Percentiles rank a stretch among this genome's conserved stretches.
Conservation (phyloP, 2,113 vertebrate genomes). For the Sceloporus undulatus region DNA sequence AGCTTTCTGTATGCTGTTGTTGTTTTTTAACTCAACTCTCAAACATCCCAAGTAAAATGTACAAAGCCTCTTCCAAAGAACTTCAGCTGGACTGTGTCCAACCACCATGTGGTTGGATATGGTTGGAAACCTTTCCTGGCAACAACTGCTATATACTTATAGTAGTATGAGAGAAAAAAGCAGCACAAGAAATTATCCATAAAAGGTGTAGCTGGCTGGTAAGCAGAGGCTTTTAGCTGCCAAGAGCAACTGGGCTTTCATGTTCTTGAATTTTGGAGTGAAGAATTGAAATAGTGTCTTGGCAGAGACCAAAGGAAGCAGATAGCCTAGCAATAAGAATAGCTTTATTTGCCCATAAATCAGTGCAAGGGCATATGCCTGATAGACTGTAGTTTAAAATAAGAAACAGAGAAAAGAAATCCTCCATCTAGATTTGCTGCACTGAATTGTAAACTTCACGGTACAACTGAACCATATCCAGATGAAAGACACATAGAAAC, state of each 20-base stretch:
- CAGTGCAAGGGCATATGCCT: conserved; percentile 38
- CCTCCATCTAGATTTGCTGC: conserved; percentile 22
- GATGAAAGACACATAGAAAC: conserved; percentile 23
- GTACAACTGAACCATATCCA: conserved; percentile 11
- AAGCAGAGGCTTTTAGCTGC: conserved; percentile 72
- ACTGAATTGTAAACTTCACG: not conserved
- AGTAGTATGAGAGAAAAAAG: conserved; percentile 65
- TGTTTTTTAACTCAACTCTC: not conserved
- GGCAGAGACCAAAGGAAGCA: conserved; percentile 72
- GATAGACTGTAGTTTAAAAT: conserved; percentile 2
- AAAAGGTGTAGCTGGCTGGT: conserved; percentile 83
- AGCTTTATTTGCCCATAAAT: conserved; percentile 64
- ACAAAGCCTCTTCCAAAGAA: conserved; percentile 58
- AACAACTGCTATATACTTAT: conserved; percentile 72
- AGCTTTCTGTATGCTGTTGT: conserved; percentile 47
- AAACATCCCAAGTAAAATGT: not conserved
- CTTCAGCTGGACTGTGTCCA: conserved; percentile 68
- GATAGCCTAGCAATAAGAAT: conserved; percentile 64
- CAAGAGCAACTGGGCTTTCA: conserved; percentile 81
- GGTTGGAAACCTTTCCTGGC: conserved; percentile 77
- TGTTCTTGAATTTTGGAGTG: conserved; percentile 79
- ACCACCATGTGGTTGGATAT: conserved; percentile 78
- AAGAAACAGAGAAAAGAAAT: not conserved
- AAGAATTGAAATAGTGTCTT: conserved; percentile 74
- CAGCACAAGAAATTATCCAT: conserved; percentile 80